These are phyloP conservation scores for Mugil cephalus DNA, from an alignment of 2,113 vertebrate genomes.

Conservation along the genomic window DNA sequence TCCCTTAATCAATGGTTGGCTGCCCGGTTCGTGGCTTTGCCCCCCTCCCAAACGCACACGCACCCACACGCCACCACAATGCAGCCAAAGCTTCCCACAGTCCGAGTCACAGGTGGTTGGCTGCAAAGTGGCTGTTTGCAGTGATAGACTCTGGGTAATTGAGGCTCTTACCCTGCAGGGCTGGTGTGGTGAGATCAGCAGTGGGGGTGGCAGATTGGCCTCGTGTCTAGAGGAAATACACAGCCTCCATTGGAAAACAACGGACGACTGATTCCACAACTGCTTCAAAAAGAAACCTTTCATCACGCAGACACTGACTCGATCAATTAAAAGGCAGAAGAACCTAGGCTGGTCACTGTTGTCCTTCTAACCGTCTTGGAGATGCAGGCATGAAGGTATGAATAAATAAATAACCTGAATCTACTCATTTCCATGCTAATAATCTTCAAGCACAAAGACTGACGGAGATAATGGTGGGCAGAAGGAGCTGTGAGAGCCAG, in stretches of 20 bases:
- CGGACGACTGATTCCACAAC: conserved; percentile 52
- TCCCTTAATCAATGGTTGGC: conserved; percentile 79
- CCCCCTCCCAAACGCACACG: no score
- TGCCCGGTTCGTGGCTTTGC: conserved; percentile 56
- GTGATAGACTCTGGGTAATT: conserved; percentile 75
- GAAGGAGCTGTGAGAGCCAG: conserved; percentile 57
- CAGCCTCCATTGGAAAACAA: conserved; percentile 58
- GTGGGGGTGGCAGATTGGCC: conserved; percentile 57
- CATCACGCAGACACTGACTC: neutral
- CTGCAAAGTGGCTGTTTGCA: conserved; percentile 76
- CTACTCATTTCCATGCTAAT: conserved; percentile 66
- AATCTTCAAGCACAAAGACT: conserved; percentile 49
- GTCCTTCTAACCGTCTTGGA: conserved; percentile 13
- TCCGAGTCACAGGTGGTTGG: conserved; percentile 80
- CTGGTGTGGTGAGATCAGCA: conserved; percentile 25
- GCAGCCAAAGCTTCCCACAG: conserved; percentile 63
- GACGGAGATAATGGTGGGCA: conserved; percentile 61
- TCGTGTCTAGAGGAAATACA: conserved; percentile 44
- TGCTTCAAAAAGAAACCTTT: conserved; percentile 50
- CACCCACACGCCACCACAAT: neutral
- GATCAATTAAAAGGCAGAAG: conserved; percentile 30
- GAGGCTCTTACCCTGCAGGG: conserved; percentile 68
- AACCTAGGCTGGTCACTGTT: conserved; percentile 7
- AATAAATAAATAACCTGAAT: conserved; percentile 49
- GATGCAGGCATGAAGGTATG: conserved; percentile 1